Evolutionary conservation across 2,797 vertebrate species (phyloP), one percentile per base, ranked within the genome.

Genomic region (Spinus olivaceus): DNA sequence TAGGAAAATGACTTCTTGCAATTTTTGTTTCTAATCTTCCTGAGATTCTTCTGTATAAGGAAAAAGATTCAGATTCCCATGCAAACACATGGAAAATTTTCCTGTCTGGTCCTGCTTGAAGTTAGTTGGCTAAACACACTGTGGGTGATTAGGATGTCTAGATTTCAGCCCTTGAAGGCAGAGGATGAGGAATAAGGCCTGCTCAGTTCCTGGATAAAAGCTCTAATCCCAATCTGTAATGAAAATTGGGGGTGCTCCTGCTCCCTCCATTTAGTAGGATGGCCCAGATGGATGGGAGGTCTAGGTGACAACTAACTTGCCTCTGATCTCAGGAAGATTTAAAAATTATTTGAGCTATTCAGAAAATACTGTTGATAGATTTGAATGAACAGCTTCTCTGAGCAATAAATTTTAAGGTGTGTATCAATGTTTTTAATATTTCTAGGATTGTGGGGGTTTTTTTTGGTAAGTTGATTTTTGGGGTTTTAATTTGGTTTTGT

Each of bases 281-380:
- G 54, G 25, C 11, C 35, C 66, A 84, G 77, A 72, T 49, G 44
- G 63, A 59, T 93, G 59, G 47, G 44, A 82, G 61, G 53, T 88
- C 88, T 90, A 39, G 21, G 35, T 56, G 39, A 88, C 14, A 39
- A 25, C 53, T 81, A 80, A 66, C 41, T 85, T 73, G 12, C 22
- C 25, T 87, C 60, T 77, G 28, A 47, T 65, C 18, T 86, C 35
- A 47, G 35, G 15, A 76, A 81, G 66, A n/a, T 63, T 65, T 86
- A 81, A 76, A 92, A 91, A 65, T 91, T 69, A 83, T 79, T 76
- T 79, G 22, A 83, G 27, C 50, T 81, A 46, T 84, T 86, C 54
- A 61, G 39, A 84, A 72, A 86, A 84, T 24, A 63, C 39, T 66
- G 16, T 15, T 61, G 24, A 81, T 47, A 24, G 15, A 33, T 57